Conservation (phyloP, 2,888 invertebrate genomes). For the Athetis lepigone region DNA sequence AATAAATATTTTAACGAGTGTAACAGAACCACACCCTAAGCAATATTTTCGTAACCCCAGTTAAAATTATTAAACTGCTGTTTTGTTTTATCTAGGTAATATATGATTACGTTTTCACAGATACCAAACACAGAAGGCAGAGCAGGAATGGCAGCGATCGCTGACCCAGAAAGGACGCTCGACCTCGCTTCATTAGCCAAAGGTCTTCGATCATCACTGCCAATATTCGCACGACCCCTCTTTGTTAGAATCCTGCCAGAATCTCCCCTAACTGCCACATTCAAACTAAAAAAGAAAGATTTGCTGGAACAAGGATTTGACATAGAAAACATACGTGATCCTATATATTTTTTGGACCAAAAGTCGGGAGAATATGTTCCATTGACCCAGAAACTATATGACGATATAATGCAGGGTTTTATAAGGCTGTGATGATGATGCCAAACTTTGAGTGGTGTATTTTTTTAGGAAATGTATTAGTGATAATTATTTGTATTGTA, state of each 20-base stretch:
- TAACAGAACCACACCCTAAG: too few relatives aligned
- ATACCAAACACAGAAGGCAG: constrained; percentile 95
- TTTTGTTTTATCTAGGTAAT: neutral
- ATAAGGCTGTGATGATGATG: constrained; percentile 85
- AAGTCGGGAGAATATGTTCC: constrained; percentile 84
- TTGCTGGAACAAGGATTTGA: constrained; percentile 95
- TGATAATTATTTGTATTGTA: constrained; percentile 18
- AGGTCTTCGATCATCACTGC: constrained; percentile 91
- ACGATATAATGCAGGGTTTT: constrained; percentile 85
- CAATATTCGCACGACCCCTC: constrained; percentile 96
- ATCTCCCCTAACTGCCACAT: constrained; percentile 96
- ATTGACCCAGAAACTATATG: constrained; percentile 85
- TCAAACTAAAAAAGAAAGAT: constrained; percentile 97
- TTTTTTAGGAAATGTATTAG: constrained; percentile 25
- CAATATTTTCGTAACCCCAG: too few relatives aligned
- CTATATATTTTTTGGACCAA: constrained; percentile 92
- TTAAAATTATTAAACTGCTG: neutral
- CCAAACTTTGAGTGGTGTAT: constrained; percentile 22
- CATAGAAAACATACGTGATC: constrained; percentile 91
- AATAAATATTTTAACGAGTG: too few relatives aligned
- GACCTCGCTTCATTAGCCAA: constrained; percentile 89
- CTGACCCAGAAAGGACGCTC: constrained; percentile 92
- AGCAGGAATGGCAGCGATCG: constrained; percentile 98
- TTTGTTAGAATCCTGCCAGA: constrained; percentile 95
- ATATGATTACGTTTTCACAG: constrained; percentile 78